Evolutionary conservation across 2,113 vertebrate species (phyloP).

Genomic region (Cranoglanis bouderius): DNA sequence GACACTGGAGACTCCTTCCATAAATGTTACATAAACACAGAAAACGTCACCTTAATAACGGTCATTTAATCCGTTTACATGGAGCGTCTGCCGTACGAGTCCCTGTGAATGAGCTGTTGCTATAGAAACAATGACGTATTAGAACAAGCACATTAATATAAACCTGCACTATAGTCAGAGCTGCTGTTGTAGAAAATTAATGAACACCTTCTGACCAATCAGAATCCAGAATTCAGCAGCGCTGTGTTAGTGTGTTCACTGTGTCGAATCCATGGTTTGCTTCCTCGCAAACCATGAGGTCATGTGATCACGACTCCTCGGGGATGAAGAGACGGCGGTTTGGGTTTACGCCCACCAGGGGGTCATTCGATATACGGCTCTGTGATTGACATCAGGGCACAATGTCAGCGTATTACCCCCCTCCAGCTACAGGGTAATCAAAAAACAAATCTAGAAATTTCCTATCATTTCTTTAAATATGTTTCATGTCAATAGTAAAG

Average conservation of each 20-base stretch:
- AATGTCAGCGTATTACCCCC: background rate
- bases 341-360: background rate
- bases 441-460: slow-evolving; percentile 1
- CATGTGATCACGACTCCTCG: slow-evolving; percentile 37
- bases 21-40: too few species aligned
- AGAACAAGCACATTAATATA: background rate
- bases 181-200: background rate
- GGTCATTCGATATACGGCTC: slow-evolving; percentile 6
- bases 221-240: background rate
- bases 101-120: background rate
- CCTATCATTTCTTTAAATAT: background rate
- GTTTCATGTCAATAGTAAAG: slow-evolving; percentile 14
- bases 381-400: slow-evolving; percentile 15
- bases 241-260: background rate
- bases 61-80: too few species aligned
- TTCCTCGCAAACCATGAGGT: background rate
- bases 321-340: background rate
- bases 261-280: background rate
- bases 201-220: background rate
- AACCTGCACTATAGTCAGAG: background rate
- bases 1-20: too few species aligned
- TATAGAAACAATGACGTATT: background rate
- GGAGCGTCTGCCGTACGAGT: too few species aligned
- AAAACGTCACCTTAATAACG: too few species aligned
- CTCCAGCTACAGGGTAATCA: background rate